Evolutionary conservation across 2,113 vertebrate genomes (phyloP), one percentile per base, ranked within the genome.

Genomic region (Erythrolamprus reginae): DNA sequence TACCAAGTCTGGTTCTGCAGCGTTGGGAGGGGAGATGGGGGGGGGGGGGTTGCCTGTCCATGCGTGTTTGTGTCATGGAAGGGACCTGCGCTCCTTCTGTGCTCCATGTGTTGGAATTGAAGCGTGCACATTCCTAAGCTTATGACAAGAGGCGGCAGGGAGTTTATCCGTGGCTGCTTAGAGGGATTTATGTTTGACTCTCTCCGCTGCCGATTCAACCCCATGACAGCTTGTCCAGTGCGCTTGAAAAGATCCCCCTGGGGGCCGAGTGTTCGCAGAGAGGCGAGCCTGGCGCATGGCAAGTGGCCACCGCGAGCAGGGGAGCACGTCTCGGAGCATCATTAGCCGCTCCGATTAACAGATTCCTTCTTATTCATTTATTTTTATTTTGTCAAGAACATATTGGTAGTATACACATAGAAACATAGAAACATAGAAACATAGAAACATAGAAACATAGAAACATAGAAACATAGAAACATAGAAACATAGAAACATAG

Each of bases 21-120:
- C 15, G 17, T 10, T n/a, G 87, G 84, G 88, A 91, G 94, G 24
- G 24, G 51, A 15, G 51, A n/a, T n/a, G n/a, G n/a, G n/a, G n/a
- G 88, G 92, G 94, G 24, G 24, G 51, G 51, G 51, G 51, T 15
- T 15, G 6, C 90, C 93, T 93, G 96, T 94, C 96, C 28, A 0
- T 4, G 24, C 15, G 19, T 26, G 89, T 95, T 95, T 95, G 93
- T 95, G 92, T 96, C 94, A 95, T 38, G 0, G 21, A 0, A 89
- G 85, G 53, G 65, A 92, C 91, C 26, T 65, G 19, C 87, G 21
- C n/a, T 21, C 85, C 38, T 45, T 12, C 45, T 17, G 23, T 47
- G 42, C 52, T 1, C 2, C 13, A 38, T 38, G 28, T 28, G 65
- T 86, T 13, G 5, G 90, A 45, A 33, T 2, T 26, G 23, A 50